Evolutionary conservation across 2,113 vertebrate species (phyloP).

Genomic region (Prunella fulvescens): DNA sequence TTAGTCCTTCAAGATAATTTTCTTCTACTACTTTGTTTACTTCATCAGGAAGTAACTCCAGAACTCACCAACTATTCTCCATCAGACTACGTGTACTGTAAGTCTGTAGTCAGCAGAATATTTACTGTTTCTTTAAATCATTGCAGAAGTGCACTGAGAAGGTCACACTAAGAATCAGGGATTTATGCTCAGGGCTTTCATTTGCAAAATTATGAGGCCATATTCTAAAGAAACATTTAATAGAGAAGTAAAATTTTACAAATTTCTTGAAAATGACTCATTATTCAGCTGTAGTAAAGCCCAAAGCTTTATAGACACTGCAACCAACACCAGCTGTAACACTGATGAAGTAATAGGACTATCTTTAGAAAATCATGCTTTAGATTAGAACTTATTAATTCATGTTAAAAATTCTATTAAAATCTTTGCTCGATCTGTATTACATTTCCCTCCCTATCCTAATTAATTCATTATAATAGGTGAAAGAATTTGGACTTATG

Average conservation of each 20-base stretch:
- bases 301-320: not conserved
- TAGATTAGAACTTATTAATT: not conserved
- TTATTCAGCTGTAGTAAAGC: not conserved
- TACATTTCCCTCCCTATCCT: not conserved
- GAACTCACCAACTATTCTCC: not conserved
- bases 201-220: not conserved
- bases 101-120: not conserved
- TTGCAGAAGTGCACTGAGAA: not conserved
- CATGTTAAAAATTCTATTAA: not conserved
- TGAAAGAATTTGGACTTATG: not conserved
- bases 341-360: not conserved
- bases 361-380: not conserved
- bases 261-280: not conserved
- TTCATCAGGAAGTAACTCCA: not conserved
- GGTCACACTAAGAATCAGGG: not conserved
- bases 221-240: not conserved
- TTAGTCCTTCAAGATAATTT: not conserved
- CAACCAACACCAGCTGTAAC: not conserved
- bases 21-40: not conserved
- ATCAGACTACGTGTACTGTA: fast-evolving
- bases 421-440: not conserved
- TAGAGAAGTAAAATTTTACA: not conserved
- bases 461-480: not conserved
- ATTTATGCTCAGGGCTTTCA: not conserved
- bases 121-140: not conserved